phyloP scores from a whole-genome alignment of 2,113 vertebrate genomes.

The Halichoeres trimaculatus region DNA sequence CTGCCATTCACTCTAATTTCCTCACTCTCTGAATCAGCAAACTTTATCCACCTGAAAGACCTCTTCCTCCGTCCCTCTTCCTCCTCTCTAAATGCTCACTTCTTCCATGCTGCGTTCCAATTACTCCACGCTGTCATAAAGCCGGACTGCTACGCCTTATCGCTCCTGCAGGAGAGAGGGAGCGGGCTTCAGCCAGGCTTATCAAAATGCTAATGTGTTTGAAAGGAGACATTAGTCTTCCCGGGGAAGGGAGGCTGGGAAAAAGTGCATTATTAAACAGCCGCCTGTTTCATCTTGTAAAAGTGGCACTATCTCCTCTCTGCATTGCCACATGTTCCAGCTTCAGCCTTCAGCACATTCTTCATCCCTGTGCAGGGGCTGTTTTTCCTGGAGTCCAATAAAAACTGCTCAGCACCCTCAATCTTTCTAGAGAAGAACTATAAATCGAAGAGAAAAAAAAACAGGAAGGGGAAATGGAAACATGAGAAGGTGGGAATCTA shows the following conservation, averaged over 20 bases:
- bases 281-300: slow-evolving; percentile 42
- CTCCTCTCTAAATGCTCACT: slow-evolving; percentile 17
- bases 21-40: slow-evolving; percentile 37
- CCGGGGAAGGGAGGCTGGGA: slow-evolving; percentile 22
- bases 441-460: neutral
- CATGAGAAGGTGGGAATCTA: no score
- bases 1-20: slow-evolving; percentile 19
- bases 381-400: neutral
- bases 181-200: slow-evolving; percentile 51
- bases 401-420: neutral
- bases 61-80: neutral
- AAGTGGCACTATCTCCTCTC: slow-evolving; percentile 17
- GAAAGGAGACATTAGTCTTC: slow-evolving; percentile 59
- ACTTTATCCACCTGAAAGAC: slow-evolving; percentile 35
- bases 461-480: neutral
- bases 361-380: neutral
- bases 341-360: neutral
- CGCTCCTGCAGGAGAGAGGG: slow-evolving; percentile 18
- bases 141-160: slow-evolving; percentile 42
- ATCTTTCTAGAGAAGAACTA: neutral
- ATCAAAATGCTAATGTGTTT: slow-evolving; percentile 66
- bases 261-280: slow-evolving; percentile 41
- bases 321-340: slow-evolving; percentile 28
- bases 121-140: slow-evolving; percentile 49
- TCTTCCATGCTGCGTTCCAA: slow-evolving; percentile 42